Evolutionary conservation across 2,797 vertebrate species (phyloP).

Genomic region (Presbytis comata): DNA sequence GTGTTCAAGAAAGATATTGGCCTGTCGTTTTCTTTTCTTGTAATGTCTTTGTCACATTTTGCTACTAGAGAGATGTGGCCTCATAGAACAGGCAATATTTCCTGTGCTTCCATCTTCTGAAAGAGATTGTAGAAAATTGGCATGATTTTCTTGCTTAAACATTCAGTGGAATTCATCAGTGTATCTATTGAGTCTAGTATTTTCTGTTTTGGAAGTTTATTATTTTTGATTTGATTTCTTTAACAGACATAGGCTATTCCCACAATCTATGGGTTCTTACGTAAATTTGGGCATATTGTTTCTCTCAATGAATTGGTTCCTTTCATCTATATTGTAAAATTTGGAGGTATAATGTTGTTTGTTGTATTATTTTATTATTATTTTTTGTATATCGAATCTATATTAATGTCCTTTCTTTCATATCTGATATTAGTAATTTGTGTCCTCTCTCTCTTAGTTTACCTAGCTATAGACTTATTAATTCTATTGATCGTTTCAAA

Average conservation of each 20-base stretch:
- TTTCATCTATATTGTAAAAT: not conserved
- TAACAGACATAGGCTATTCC: not conserved
- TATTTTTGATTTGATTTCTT: not conserved
- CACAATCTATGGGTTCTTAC: not conserved
- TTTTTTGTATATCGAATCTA: not conserved
- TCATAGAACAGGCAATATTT: not conserved
- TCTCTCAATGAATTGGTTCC: not conserved
- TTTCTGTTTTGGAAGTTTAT: not conserved
- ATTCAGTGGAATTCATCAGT: not conserved
- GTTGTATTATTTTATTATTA: not conserved
- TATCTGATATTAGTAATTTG: not conserved
- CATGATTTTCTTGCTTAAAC: not conserved
- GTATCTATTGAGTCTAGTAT: not conserved
- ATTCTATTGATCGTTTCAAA: not conserved
- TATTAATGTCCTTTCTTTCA: not conserved
- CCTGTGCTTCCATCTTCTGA: not conserved
- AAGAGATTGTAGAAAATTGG: not conserved
- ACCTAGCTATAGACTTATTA: not conserved
- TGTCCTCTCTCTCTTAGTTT: not conserved
- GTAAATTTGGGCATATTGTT: not conserved
- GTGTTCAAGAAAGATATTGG: not conserved
- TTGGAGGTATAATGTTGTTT: not conserved
- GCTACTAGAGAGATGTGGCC: not conserved
- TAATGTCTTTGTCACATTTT: not conserved
- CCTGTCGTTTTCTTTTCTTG: not conserved